Percentiles rank a stretch among this genome's conserved stretches.
Conservation (phyloP, 1,140 invertebrate genomes). For the Zophobas morio region DNA sequence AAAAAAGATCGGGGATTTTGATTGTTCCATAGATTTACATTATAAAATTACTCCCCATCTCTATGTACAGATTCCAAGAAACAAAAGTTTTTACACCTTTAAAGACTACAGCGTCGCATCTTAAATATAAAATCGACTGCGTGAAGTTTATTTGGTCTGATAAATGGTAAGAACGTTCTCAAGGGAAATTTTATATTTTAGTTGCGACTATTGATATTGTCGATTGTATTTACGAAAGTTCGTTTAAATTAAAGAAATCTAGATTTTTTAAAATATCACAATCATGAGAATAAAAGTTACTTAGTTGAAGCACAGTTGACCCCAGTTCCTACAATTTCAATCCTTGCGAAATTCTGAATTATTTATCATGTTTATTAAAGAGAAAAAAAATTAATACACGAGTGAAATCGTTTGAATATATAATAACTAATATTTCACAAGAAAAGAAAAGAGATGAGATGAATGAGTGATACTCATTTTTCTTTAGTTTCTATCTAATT, state of each 20-base stretch:
- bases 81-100: constrained; percentile 29
- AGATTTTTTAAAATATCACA: constrained; percentile 40
- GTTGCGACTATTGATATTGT: constrained; percentile 39
- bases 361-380: not conserved
- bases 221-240: constrained; percentile 31
- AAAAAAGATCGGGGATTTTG: constrained; percentile 44
- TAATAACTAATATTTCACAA: too few species aligned
- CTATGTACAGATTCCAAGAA: constrained; percentile 6
- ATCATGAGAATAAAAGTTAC: constrained; percentile 21
- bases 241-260: constrained; percentile 2
- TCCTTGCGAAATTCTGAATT: not conserved
- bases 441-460: too few species aligned
- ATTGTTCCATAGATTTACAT: constrained; percentile 40
- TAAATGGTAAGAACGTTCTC: not conserved
- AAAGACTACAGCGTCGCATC: constrained; percentile 15
- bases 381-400: not conserved
- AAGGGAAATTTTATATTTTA: constrained; percentile 30
- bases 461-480: not conserved
- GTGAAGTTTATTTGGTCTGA: constrained; percentile 14
- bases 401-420: too few species aligned
- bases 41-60: constrained; percentile 42
- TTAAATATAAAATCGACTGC: constrained; percentile 14
- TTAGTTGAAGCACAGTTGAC: constrained; percentile 16
- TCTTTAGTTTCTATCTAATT: not conserved
- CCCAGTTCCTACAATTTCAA: constrained; percentile 7